phyloP scores from a whole-genome alignment of 2,113 vertebrate genomes.

The Apaloderma vittatum region DNA sequence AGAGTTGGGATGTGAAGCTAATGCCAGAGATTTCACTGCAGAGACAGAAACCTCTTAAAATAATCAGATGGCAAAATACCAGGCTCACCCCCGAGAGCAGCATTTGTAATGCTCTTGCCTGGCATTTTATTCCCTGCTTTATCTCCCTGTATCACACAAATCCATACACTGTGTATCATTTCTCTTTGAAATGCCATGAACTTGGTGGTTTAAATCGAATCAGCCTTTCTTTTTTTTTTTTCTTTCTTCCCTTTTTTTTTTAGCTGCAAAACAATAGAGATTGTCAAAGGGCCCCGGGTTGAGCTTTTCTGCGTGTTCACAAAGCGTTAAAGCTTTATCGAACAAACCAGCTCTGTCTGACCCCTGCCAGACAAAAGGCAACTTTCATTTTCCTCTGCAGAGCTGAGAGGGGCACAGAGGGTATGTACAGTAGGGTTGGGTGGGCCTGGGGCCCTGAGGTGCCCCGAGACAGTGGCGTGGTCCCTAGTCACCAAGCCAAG shows the following conservation, averaged over 20 bases:
- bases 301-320: slow-evolving; percentile 81
- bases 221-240: not conserved
- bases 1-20: not conserved
- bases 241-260: not conserved
- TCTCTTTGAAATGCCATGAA: slow-evolving; percentile 83
- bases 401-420: not conserved
- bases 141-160: slow-evolving; percentile 51
- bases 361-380: slow-evolving; percentile 83
- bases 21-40: slow-evolving; percentile 40
- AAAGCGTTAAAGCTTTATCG: slow-evolving; percentile 83
- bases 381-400: slow-evolving; percentile 66
- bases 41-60: slow-evolving; percentile 46
- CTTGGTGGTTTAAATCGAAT: slow-evolving; percentile 79
- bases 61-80: slow-evolving; percentile 69
- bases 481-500: not conserved
- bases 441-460: rapidly evolving
- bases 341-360: slow-evolving; percentile 81
- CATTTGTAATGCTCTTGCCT: slow-evolving; percentile 10
- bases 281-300: slow-evolving; percentile 74
- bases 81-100: slow-evolving; percentile 58
- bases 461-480: rapidly evolving
- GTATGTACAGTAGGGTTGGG: slow-evolving; percentile 4
- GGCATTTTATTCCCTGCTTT: slow-evolving; percentile 54
- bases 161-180: slow-evolving; percentile 51
- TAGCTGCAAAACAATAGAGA: slow-evolving; percentile 75